Evolutionary conservation across 2,888 invertebrate species (phyloP), one percentile per base, ranked within the genome.

Genomic region (Phortica okadai): DNA sequence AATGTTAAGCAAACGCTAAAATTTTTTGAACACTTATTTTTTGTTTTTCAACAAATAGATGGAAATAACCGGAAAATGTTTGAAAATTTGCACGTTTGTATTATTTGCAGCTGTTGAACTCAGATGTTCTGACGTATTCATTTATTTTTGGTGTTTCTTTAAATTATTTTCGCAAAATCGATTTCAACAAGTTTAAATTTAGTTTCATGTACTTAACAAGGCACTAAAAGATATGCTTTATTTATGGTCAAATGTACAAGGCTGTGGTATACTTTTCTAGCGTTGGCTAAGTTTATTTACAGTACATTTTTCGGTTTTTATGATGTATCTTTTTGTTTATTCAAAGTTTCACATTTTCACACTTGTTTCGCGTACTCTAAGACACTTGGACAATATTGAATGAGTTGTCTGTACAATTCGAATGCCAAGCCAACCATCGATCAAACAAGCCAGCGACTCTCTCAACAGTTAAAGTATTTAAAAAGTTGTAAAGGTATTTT

Each of bases 221-320:
- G 50, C 50, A 50, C 50, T 50, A 50, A 50, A 50, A 50, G 0
- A 25, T 59, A 59, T 21, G 2, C 16, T 16, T 33, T 66, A 16
- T 67, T n/a, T 41, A 44, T 10, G 42, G 16, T 42, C 42, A 44
- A 44, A 16, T 16, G 16, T 25, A 16, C 16, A 10, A 16, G 56
- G 56, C 16, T 56, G 14, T 56, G 14, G 62, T n/a, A 44, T 7
- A 7, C 62, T 44, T 67, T 21, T 44, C n/a, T 66, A 42, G 41
- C 69, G 14, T 69, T 69, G 44, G 25, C 50, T 69, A 69, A 69
- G 50, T n/a, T 21, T 70, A 70, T 70, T 70, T 70, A 70, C 70
- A 70, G 42, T 50, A 50, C 25, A 54, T 70, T 33, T 54, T 54
- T 50, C 7, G 8, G 25, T 70, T 70, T 16, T 25, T 50, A 50